Evolutionary conservation across 2,113 vertebrate species (phyloP).

Genomic region (Sphaerodactylus townsendi): DNA sequence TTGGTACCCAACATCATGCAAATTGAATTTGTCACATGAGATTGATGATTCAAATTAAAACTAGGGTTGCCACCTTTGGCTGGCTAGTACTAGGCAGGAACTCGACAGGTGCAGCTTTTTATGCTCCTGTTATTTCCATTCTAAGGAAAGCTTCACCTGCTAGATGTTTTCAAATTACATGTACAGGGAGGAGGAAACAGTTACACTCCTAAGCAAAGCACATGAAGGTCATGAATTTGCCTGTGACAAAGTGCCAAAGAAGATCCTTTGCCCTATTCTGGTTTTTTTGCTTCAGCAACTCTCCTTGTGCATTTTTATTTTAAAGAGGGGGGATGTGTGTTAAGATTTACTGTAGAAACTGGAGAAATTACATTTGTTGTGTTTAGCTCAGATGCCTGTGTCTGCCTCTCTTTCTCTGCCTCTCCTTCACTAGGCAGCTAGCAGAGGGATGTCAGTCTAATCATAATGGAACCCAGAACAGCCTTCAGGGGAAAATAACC

Average conservation of each 20-base stretch:
- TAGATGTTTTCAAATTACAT: background rate
- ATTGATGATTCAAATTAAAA: background rate
- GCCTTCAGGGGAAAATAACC: background rate
- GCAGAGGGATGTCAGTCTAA: background rate
- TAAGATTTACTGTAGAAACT: background rate
- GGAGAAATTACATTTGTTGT: background rate
- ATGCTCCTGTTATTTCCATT: background rate
- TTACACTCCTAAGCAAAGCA: background rate
- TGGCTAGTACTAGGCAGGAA: background rate
- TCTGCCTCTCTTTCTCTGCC: too few relatives aligned
- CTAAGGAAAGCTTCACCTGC: background rate
- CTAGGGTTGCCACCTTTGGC: background rate
- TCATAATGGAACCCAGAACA: background rate
- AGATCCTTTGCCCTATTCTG: background rate
- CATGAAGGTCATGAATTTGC: too few relatives aligned
- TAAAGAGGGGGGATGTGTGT: background rate
- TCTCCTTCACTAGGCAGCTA: background rate
- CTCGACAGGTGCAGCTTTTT: too few relatives aligned
- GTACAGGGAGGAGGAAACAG: too few relatives aligned
- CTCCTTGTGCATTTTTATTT: background rate
- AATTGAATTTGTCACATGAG: background rate
- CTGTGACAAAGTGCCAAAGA: background rate
- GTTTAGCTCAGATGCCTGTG: background rate
- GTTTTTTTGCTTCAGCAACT: background rate
- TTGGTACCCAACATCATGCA: background rate